Conservation (phyloP, 2,797 vertebrate species). For the Artibeus jamaicensis region DNA sequence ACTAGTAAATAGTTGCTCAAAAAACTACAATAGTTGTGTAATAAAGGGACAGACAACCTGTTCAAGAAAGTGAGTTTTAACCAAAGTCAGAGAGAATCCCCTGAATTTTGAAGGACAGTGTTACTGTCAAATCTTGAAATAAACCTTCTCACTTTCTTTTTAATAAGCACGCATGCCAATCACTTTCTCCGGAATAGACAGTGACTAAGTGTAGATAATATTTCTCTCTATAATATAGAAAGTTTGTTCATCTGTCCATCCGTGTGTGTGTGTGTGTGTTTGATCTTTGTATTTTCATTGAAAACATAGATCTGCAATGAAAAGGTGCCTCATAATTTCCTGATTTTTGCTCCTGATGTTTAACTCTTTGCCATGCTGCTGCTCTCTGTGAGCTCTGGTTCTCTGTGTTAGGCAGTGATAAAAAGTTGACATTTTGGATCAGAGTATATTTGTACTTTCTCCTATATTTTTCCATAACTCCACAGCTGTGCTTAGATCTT, state of each 20-base stretch:
- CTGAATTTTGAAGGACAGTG: constrained; percentile 12
- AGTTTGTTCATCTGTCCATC: neutral
- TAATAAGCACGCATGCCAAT: neutral
- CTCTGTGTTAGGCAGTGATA: neutral
- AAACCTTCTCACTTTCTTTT: neutral
- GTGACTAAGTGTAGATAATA: neutral
- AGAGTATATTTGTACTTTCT: neutral
- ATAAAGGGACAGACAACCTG: neutral
- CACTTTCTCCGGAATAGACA: neutral
- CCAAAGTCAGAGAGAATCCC: neutral
- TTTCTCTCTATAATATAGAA: neutral
- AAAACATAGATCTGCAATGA: neutral
- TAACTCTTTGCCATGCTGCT: neutral
- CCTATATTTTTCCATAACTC: neutral
- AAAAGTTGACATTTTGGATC: neutral
- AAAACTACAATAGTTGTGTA: neutral
- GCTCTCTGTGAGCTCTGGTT: neutral
- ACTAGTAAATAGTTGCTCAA: neutral
- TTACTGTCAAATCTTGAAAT: neutral
- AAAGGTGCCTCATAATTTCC: neutral
- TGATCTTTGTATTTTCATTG: constrained; percentile 26
- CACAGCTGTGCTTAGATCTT: neutral
- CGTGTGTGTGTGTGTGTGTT: neutral
- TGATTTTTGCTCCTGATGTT: neutral
- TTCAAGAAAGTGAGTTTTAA: neutral